Base-by-base conservation (phyloP, 2,797 vertebrate genomes). In the Chanos chanos region DNA sequence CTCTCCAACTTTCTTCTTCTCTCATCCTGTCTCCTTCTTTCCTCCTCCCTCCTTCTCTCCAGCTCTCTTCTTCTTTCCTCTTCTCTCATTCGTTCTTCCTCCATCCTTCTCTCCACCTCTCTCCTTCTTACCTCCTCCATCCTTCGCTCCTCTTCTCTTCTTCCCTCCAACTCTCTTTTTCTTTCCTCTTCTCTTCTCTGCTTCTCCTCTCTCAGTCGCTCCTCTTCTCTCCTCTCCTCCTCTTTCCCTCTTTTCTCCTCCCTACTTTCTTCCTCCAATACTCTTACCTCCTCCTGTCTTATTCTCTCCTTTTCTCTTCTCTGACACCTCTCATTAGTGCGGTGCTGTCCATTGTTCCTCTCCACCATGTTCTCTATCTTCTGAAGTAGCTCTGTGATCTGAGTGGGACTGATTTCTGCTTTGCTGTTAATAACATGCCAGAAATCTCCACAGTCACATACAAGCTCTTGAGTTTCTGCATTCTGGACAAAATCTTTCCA, bases 381-480 rank as follows among this genome's bases (percentile, higher is more conserved):
- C 28, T 51, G 24, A 9, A 64, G 0, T 6, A 69, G 39, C 39
- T 58, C 43, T 19, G 1, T 16, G 21, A 68, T 27, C n/a, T 68
- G 60, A 7, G 1, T 1, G 2, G 7, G 12, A 22, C 31, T 13
- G 19, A 5, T 5, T 4, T 64, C 53, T 8, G 22, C 13, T 5
- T 59, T 64, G 22, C 48, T 60, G 49, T 70, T 70, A 1, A 70
- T 33, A 2, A 8, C 54, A 47, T 15, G 8, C 13, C 22, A 45
- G 28, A 59, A 24, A 7, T 37, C 52, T 2, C 37, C n/a, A 43
- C 30, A 52, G 7, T 13, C 3, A 22, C 15, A 15, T 8, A 51
- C 19, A 5, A 62, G 6, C 5, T 50, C 22, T 1, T 7, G 8
- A 1, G 21, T 25, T n/a, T 54, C 30, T 19, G 40, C 4, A 12